A percentile compares a stretch with the other conserved stretches of the same genome.
Evolutionary conservation across 2,113 vertebrate species (phyloP).

Genomic region (Ailuropoda melanoleuca): DNA sequence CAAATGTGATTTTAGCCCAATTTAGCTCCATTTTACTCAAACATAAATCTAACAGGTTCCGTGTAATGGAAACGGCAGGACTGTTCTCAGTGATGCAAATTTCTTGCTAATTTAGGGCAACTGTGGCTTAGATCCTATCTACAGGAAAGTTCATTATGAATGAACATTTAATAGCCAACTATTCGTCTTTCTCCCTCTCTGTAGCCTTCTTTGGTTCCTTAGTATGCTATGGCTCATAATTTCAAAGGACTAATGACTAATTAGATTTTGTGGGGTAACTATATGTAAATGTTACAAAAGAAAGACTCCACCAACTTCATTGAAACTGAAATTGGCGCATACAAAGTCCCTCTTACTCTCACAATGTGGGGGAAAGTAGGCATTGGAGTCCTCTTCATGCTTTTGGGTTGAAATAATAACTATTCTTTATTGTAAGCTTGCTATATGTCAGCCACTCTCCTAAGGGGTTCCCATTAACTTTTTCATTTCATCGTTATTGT

Average conservation of each 20-base stretch:
- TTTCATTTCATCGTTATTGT: neutral
- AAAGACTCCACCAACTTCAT: neutral
- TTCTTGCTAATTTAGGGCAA: conserved; percentile 64
- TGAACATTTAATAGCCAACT: conserved; percentile 14
- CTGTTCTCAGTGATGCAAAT: conserved; percentile 41
- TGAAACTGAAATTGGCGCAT: neutral
- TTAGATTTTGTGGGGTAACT: neutral
- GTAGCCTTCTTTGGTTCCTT: neutral
- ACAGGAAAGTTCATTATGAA: conserved; percentile 34
- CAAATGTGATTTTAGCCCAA: conserved; percentile 77
- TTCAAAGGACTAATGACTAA: conserved; percentile 19
- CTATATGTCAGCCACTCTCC: neutral
- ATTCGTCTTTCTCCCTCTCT: neutral
- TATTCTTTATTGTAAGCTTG: neutral
- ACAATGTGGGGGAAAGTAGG: neutral
- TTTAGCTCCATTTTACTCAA: conserved; percentile 78
- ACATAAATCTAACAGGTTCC: conserved; percentile 51
- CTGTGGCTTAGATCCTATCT: conserved; percentile 33
- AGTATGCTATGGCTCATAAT: neutral
- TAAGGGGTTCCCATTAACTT: neutral
- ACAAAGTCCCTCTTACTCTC: neutral
- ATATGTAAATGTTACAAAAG: neutral
- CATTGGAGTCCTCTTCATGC: neutral
- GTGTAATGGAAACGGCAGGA: conserved; percentile 25
- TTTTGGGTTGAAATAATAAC: neutral